Evolutionary conservation across 2,888 invertebrate species (phyloP), one percentile per base, ranked within the genome.

Genomic region (Cryptophagus acutangulus): DNA sequence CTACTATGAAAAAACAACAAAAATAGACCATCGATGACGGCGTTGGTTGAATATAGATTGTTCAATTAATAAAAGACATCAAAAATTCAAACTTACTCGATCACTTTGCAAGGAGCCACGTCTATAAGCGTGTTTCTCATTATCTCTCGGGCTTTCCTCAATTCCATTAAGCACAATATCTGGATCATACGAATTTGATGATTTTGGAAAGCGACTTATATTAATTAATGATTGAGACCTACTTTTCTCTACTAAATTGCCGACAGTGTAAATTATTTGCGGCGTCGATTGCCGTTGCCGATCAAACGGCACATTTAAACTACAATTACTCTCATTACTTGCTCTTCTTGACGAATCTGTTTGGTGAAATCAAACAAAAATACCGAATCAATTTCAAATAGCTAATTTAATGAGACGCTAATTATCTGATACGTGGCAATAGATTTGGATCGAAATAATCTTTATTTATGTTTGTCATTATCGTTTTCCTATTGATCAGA

Each of bases 321-420:
- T 66, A 41, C 57, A 56, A 1, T 58, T 58, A 50, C 66, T 66
- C 38, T 66, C 68, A 42, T 63, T 61, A 42, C 66, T 66, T 1
- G 61, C 52, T 33, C 67, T 48, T 48, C 67, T 53, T 2, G 66
- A 67, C 8, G 62, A 63, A 46, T 45, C 66, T 67, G 38, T n/a
- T n/a, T n/a, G n/a, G n/a, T n/a, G n/a, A n/a, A n/a, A n/a, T n/a
- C n/a, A n/a, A 5, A 49, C 41, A 16, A 40, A 29, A 36, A 16
- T 10, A 34, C 15, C 12, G 5, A 36, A 34, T 10, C 17, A 45
- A 38, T 12, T 10, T 16, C 2, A 20, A 41, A 16, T n/a, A 30
- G 9, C 8, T 20, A 31, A 17, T 35, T 12, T 8, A 5, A 10
- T 29, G 12, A 29, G 12, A 10, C 5, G 4, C 2, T 9, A 3